Evolutionary conservation across 92 coral and sea anemone species (phyloP).

Genomic region (Bergia sp.): DNA sequence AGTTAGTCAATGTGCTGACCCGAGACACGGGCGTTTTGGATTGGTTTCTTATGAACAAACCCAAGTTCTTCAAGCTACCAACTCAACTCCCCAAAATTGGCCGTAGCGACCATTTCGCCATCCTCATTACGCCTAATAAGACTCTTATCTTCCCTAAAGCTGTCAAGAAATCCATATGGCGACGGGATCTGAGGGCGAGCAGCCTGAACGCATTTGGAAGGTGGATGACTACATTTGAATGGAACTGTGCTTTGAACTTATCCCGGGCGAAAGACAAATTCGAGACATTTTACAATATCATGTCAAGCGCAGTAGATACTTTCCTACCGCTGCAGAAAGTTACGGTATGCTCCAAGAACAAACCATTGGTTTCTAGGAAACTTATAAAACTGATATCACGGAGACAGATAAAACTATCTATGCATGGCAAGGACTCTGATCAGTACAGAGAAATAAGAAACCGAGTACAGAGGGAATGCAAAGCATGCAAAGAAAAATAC

Average conservation of each 20-base stretch:
- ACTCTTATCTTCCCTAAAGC: not conserved
- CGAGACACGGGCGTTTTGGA: slow-evolving; percentile 41
- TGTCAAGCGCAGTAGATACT: slow-evolving; percentile 2
- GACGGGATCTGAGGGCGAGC: not conserved
- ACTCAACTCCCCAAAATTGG: not conserved
- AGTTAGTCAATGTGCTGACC: not conserved
- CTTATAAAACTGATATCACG: slow-evolving; percentile 14
- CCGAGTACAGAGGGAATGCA: too few species aligned
- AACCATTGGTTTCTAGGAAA: slow-evolving; percentile 41
- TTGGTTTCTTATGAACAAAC: slow-evolving; percentile 40
- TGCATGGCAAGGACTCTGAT: slow-evolving; percentile 47
- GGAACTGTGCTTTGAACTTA: not conserved
- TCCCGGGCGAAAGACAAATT: slow-evolving; percentile 6
- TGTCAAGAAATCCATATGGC: too few species aligned
- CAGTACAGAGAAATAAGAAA: not conserved
- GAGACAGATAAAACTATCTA: slow-evolving; percentile 22
- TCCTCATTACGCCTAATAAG: too few species aligned
- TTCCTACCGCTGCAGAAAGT: not conserved
- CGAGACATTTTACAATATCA: not conserved
- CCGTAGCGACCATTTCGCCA: too few species aligned
- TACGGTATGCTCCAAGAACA: slow-evolving; percentile 5
- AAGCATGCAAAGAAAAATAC: too few species aligned
- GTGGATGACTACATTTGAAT: not conserved
- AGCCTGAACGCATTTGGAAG: not conserved
- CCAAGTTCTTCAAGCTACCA: slow-evolving; percentile 3